Base-by-base conservation (phyloP, 2,113 vertebrate species). In the Cacatua alba region DNA sequence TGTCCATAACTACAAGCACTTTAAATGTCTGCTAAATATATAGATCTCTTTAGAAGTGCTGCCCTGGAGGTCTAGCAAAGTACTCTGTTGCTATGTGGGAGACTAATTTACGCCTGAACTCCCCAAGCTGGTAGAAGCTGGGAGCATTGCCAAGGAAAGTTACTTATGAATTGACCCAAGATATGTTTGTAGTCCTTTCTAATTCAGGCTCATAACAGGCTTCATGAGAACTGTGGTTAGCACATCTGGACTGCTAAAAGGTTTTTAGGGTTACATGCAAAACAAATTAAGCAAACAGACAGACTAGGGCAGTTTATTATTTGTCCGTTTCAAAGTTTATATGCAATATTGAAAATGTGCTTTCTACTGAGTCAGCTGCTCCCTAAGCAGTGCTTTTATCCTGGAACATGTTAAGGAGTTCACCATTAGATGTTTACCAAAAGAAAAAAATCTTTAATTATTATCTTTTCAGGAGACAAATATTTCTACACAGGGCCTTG, bases 161-260 rank as follows among this genome's bases (percentile, higher is more conserved):
- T 51, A 64, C 88, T 97, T 96, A 96, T 59, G 91, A 90, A 97
- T 71, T 92, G 92, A 93, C 83, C 63, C 48, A 82, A 84, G 65
- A 82, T 65, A 88, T 90, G 79, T 96, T 82, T 93, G 88, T 23
- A 88, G 53, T 74, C 60, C 80, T 85, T 95, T 96, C 95, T 97
- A 95, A 95, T 97, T 93, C 92, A 98, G 96, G 97, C 92, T 97
- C 96, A 94, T 94, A 95, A 95, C 76, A 97, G 95, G 96, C 95
- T 97, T 98, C 85, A 53, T 86, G 96, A 97, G 96, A 94, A 94
- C 53, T 97, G 97, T 48, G 96, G 97, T 97, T 95, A 95, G 95
- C 59, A 55, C 75, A 91, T 77, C 16, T 97, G 93, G 95, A 91
- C 86, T 93, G 93, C 78, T 82, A 93, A 92, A 95, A 96, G 63